These are phyloP conservation scores for Uloborus diversus DNA, from an alignment of 1,140 invertebrate species.

Conservation along the genomic window DNA sequence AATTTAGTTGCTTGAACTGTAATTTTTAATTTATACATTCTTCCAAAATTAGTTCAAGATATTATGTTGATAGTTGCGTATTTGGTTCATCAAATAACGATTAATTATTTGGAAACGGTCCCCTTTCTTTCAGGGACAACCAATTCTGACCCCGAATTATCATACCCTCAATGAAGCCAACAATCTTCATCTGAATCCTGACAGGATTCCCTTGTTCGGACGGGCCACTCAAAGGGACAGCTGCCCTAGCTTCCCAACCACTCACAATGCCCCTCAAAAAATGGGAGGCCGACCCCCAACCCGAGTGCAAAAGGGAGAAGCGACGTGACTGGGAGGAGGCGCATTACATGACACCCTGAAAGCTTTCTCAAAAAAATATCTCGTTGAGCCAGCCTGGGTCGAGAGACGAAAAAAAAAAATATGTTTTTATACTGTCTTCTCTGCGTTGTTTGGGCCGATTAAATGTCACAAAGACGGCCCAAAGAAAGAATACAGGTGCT, in stretches of 20 bases:
- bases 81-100: too few relatives aligned
- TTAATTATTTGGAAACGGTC: too few relatives aligned
- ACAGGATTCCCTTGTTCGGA: slow-evolving; percentile 18
- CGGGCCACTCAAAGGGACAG: slow-evolving; percentile 45
- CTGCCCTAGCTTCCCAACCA: slow-evolving; percentile 21
- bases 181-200: slow-evolving; percentile 32
- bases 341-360: neutral
- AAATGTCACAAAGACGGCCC: neutral
- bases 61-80: too few relatives aligned
- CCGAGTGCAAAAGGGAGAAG: neutral
- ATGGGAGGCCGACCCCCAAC: neutral
- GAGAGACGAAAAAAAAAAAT: neutral
- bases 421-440: neutral
- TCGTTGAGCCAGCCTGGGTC: neutral
- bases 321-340: neutral
- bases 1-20: too few relatives aligned
- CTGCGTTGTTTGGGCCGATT: neutral
- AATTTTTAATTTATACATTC: too few relatives aligned
- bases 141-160: slow-evolving; percentile 46
- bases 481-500: neutral
- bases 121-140: too few relatives aligned
- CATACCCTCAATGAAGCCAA: slow-evolving; percentile 44
- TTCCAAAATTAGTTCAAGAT: too few relatives aligned
- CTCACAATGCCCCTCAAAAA: slow-evolving; percentile 1
- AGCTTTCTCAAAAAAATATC: neutral